phyloP scores from a whole-genome alignment of 2,888 invertebrate species.

The Trachelus stipa region DNA sequence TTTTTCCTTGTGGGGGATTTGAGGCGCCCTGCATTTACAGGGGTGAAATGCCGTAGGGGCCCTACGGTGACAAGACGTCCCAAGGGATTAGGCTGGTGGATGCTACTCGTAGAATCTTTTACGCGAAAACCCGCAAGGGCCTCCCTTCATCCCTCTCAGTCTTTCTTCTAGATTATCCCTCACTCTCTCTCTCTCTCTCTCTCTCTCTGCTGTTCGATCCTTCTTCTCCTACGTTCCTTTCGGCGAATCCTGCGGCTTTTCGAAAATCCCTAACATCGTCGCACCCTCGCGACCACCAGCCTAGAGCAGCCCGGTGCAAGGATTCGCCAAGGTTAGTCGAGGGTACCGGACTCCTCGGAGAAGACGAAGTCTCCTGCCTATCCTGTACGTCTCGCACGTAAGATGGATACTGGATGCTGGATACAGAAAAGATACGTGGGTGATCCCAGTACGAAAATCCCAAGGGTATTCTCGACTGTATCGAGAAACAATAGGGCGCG shows the following conservation, averaged over 20 bases:
- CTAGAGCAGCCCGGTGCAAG: not conserved
- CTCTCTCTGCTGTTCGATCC: not conserved
- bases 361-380: not conserved
- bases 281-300: not conserved
- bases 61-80: constrained; percentile 27
- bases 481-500: constrained; percentile 44
- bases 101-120: constrained; percentile 1
- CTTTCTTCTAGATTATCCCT: not conserved
- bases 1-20: constrained; percentile 41
- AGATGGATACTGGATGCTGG: not conserved
- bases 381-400: not conserved
- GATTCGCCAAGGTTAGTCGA: not conserved
- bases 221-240: not conserved
- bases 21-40: constrained; percentile 27
- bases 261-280: not conserved
- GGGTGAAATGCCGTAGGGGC: constrained; percentile 25
- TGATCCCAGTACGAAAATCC: not conserved
- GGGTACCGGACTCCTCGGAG: not conserved
- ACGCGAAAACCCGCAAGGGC: not conserved
- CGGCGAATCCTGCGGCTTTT: not conserved
- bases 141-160: not conserved
- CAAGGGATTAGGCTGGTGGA: constrained; percentile 25
- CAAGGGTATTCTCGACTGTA: constrained; percentile 15
- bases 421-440: not conserved
- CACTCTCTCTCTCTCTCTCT: too few species aligned